Base-by-base conservation (phyloP, 2,113 vertebrate species). In the Morone chrysops region DNA sequence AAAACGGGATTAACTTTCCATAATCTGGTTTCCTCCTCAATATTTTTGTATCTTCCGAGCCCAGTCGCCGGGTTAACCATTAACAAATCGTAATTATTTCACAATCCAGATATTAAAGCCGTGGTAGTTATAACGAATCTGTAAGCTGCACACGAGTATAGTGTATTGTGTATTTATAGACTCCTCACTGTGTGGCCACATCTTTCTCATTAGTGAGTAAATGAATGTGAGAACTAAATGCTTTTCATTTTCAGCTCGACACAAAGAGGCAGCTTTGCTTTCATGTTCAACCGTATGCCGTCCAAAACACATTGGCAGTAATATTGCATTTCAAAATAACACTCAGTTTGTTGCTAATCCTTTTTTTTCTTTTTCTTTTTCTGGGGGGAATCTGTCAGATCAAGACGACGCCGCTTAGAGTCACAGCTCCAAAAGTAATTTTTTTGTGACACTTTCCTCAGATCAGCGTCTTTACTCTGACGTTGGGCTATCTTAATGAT, bases 261-360 rank as follows among this genome's bases (percentile, higher is more conserved):
- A 57, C 40, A 78, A 85, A 83, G 68, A 65, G 48, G 50, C 60
- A 69, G 61, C 43, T 2, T 65, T 40, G 71, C 31, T 68, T 82
- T 82, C 25, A 73, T 69, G 47, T 43, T 81, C 14, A 18, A 20
- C 25, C 45, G 57, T 50, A 16, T 25, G 57, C 51, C 3, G 14
- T 87, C 83, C 78, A 80, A 76, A 57, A 70, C 22, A 12, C 48
- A 48, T 72, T 83, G 72, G 68, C 78, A 68, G 56, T 25, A 70
- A 65, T 66, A 47, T 45, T 83, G 54, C 9, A 69, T 78, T 83
- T 75, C 25, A 61, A 66, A 85, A 72, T 25, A 41, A 25, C 9
- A 22, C 45, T 41, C 11, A 16, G 40, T 6, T 81, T 80, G 40
- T 53, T 68, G 61, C 43, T 48, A 16, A 75, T 66, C 22, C 4